Conservation (phyloP, 2,113 vertebrate species). For the Aythya baeri region DNA sequence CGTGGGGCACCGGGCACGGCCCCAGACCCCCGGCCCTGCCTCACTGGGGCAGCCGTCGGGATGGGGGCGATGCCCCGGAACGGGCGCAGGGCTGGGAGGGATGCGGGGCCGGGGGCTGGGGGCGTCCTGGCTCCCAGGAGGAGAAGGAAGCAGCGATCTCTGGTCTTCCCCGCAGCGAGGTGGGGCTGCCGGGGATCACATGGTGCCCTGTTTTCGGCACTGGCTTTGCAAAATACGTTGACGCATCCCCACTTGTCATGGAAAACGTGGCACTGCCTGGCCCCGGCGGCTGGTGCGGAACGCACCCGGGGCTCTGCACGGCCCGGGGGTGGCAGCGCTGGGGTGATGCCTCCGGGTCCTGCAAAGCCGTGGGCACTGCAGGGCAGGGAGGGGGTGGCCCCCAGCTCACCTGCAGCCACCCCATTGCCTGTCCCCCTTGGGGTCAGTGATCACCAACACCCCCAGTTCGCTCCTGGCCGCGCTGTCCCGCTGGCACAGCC, state of each 20-base stretch:
- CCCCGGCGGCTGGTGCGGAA: accelerated
- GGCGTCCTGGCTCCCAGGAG: accelerated
- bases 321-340: accelerated
- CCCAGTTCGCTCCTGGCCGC: accelerated
- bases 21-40: accelerated
- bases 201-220: accelerated
- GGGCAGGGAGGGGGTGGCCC: not conserved
- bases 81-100: not conserved
- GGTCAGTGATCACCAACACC: accelerated
- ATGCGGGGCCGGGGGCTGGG: not conserved
- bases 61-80: not conserved
- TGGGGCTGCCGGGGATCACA: not conserved
- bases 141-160: accelerated
- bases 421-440: accelerated
- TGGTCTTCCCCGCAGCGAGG: not conserved
- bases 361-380: not conserved
- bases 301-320: not conserved
- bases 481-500: not conserved
- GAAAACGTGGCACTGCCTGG: not conserved
- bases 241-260: not conserved
- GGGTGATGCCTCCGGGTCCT: accelerated
- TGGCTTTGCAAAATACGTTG: not conserved
- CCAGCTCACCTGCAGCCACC: accelerated
- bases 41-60: accelerated
- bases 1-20: accelerated